These are phyloP conservation scores for Dicroscelio sp. DNA, from an alignment of 2,888 invertebrate genomes.

Conservation along the genomic window DNA sequence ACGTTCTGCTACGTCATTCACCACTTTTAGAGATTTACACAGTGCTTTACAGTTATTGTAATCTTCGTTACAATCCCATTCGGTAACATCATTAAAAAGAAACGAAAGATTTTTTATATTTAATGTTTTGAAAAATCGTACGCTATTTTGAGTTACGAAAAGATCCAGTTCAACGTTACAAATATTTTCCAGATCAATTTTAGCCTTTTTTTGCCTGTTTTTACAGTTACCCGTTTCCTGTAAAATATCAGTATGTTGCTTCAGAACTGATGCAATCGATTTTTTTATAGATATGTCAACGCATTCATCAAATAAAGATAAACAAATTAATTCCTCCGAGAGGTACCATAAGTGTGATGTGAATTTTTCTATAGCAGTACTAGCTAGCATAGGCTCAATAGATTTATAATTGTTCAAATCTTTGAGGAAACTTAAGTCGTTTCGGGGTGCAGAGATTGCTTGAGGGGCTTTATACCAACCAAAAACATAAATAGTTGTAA, in stretches of 20 bases:
- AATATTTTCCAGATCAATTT: background rate
- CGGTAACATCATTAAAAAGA: background rate
- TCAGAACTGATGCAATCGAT: background rate
- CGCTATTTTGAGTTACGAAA: slow-evolving; percentile 23
- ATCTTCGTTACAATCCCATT: background rate
- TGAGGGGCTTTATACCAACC: slow-evolving; percentile 65
- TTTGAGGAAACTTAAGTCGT: slow-evolving; percentile 75
- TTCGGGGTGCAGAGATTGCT: slow-evolving; percentile 64
- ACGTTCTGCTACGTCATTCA: slow-evolving; percentile 50
- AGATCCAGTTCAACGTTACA: background rate
- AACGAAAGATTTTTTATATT: background rate
- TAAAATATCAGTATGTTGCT: background rate
- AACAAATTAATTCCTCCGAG: slow-evolving; percentile 36
- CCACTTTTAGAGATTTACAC: slow-evolving; percentile 14
- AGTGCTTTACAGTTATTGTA: slow-evolving; percentile 7
- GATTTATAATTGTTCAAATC: slow-evolving; percentile 46
- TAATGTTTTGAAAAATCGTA: slow-evolving; percentile 29
- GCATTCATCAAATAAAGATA: slow-evolving; percentile 40
- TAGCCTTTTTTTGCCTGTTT: background rate
- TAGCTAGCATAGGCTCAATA: slow-evolving; percentile 7
- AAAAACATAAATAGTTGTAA: slow-evolving; percentile 71
- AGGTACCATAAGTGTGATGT: slow-evolving; percentile 74
- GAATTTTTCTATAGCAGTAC: slow-evolving; percentile 43
- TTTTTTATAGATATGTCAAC: background rate
- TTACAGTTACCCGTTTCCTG: background rate